These are phyloP conservation scores for Myopa tessellatipennis DNA, from an alignment of 2,888 invertebrate genomes.

Conservation along the genomic window DNA sequence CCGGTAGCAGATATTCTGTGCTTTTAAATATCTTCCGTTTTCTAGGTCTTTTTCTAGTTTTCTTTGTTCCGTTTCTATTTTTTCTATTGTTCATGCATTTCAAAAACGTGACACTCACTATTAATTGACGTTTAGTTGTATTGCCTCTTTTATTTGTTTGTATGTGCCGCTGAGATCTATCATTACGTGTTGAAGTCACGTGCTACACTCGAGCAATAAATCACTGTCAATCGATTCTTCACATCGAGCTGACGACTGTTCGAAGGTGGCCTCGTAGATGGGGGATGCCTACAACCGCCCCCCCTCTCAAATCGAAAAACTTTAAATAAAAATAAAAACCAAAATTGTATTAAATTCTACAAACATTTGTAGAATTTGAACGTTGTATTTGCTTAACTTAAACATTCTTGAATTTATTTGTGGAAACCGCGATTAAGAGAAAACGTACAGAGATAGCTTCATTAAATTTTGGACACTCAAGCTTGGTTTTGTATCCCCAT, in stretches of 20 bases:
- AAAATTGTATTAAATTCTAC: too few relatives aligned
- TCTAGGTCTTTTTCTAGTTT: not conserved
- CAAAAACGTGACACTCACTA: not conserved
- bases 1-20: not conserved
- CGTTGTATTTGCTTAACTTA: too few relatives aligned
- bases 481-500: too few relatives aligned
- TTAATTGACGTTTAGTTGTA: not conserved
- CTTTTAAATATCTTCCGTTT: not conserved
- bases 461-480: too few relatives aligned
- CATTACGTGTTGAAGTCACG: constrained; percentile 25
- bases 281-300: too few relatives aligned
- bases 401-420: too few relatives aligned
- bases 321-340: too few relatives aligned
- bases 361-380: too few relatives aligned
- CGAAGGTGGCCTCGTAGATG: too few relatives aligned
- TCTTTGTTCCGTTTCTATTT: not conserved
- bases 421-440: too few relatives aligned
- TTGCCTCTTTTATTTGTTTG: not conserved
- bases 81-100: not conserved
- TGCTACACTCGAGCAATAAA: constrained; percentile 17
- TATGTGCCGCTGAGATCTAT: constrained; percentile 11
- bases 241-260: not conserved
- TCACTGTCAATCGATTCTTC: constrained; percentile 11
- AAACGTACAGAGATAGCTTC: too few relatives aligned
- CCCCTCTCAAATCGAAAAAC: too few relatives aligned